Conservation (phyloP, 2,113 vertebrate species). For the Pheucticus melanocephalus region DNA sequence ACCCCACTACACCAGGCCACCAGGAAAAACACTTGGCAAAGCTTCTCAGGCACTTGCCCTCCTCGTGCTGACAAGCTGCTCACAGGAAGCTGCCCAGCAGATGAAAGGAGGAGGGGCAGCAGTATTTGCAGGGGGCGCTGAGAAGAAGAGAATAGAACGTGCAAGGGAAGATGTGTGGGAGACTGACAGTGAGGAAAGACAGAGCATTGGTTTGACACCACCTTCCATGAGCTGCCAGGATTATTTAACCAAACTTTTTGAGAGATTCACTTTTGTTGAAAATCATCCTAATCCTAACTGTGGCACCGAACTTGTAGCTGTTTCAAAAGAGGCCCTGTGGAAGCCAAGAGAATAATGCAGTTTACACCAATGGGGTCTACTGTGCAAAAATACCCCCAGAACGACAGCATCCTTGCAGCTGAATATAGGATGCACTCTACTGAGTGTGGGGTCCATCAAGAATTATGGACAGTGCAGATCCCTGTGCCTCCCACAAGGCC, state of each 20-base stretch:
- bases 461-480: neutral
- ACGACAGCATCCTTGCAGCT: neutral
- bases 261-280: neutral
- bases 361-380: neutral
- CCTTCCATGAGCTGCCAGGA: neutral
- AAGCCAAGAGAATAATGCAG: neutral
- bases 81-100: accelerated
- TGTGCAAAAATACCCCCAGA: neutral
- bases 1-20: neutral
- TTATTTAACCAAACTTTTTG: neutral
- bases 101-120: neutral
- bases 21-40: neutral
- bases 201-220: neutral
- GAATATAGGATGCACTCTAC: neutral
- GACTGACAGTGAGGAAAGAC: neutral
- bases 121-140: neutral
- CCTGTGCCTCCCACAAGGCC: neutral
- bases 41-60: neutral
- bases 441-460: accelerated
- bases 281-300: accelerated
- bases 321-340: accelerated
- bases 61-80: neutral
- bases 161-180: neutral
- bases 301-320: accelerated
- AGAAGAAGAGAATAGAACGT: neutral